Percentiles rank a stretch among this genome's conserved stretches.
These are phyloP conservation scores for Watsonalla cultraria DNA, from an alignment of 2,888 invertebrate genomes.

Conservation along the genomic window DNA sequence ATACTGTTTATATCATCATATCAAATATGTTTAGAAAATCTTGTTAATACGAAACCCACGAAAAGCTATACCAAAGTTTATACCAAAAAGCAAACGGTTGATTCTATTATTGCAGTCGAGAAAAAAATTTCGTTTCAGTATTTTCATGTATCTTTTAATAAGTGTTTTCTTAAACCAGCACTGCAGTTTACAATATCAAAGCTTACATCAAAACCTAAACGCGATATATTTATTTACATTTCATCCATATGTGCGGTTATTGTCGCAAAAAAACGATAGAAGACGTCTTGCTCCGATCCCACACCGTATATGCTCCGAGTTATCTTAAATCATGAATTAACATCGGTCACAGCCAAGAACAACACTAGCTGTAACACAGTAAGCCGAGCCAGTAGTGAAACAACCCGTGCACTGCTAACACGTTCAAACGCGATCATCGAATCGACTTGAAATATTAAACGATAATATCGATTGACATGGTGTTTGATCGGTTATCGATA, in stretches of 20 bases:
- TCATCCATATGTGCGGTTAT: slow-evolving; percentile 22
- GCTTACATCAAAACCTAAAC: no score
- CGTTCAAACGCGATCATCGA: slow-evolving; percentile 36
- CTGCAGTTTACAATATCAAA: no score
- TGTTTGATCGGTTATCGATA: not conserved
- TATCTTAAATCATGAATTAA: slow-evolving; percentile 60
- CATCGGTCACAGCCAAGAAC: slow-evolving; percentile 31
- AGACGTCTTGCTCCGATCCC: slow-evolving; percentile 1
- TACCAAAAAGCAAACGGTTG: no score
- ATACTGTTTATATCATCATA: no score
- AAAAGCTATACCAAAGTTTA: no score
- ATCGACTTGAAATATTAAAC: slow-evolving; percentile 24
- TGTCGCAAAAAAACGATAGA: not conserved
- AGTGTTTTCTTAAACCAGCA: no score
- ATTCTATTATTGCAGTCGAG: no score
- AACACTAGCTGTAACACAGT: slow-evolving; percentile 34
- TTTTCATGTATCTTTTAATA: no score
- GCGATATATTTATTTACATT: not conserved
- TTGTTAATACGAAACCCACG: no score
- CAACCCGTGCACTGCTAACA: slow-evolving; percentile 56
- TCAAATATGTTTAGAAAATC: no score
- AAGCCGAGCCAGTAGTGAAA: slow-evolving; percentile 53
- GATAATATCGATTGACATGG: slow-evolving; percentile 22
- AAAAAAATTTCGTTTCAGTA: no score
- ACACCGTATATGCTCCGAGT: not conserved